Conservation (phyloP, 2,888 invertebrate genomes). For the Blomia tropicalis region DNA sequence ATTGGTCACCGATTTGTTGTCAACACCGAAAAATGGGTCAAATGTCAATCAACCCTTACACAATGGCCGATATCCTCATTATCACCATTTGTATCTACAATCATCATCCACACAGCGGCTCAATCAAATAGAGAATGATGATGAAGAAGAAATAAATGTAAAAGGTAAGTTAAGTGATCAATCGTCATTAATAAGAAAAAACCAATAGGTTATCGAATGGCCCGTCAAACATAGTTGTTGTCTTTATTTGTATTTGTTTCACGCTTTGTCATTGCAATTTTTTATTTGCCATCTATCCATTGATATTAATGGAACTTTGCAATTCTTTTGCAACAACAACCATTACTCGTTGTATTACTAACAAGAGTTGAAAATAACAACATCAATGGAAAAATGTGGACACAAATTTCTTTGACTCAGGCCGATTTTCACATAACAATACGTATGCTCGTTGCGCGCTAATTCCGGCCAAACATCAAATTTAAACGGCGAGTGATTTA, state of each 20-base stretch:
- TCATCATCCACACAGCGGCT: no score
- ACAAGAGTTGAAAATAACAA: no score
- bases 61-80: not conserved
- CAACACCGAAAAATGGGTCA: no score
- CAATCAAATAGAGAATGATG: no score
- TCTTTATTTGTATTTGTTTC: not conserved
- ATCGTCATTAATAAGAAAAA: not conserved
- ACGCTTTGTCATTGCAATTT: no score
- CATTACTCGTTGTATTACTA: no score
- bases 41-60: not conserved
- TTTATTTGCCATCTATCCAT: not conserved
- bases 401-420: no score
- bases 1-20: not conserved
- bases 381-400: no score
- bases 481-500: not conserved
- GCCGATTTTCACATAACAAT: not conserved
- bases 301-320: not conserved
- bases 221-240: no score
- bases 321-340: not conserved
- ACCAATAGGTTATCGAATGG: no score
- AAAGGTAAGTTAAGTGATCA: not conserved
- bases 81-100: no score
- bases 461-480: not conserved
- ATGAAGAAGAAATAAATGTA: no score
- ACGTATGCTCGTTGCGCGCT: not conserved